Evolutionary conservation across 2,888 invertebrate species (phyloP), one percentile per base, ranked within the genome.

Genomic region (Willowsia nigromaculata): DNA sequence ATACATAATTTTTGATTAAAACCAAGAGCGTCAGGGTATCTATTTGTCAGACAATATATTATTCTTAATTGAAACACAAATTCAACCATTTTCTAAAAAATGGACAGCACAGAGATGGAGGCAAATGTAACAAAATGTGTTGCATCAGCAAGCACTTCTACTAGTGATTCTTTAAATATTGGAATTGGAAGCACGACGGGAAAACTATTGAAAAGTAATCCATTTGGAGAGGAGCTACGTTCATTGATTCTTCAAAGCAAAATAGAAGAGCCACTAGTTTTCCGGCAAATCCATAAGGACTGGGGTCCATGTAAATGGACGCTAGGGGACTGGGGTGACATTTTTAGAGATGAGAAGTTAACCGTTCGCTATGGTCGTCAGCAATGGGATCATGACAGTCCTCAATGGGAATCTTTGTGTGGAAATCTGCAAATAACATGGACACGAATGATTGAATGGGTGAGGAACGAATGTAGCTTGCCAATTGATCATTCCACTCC

Each of bases 361-460:
- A 95, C 53, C 96, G 96, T 94, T 94, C 96, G 91, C 93, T 93
- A 90, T 95, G 95, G 80, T 91, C 93, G 92, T 94, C 94, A 92
- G 90, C 50, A 81, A 15, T 91, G 91, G 91, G 84, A 91, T 53
- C 43, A 84, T 18, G 94, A 92, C 95, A 94, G 95, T 91, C 97
- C 97, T 0, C 96, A 96, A 93, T 98, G 97, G 97, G 98, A 98
- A 94, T 95, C 96, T 87, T 95, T 95, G 74, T 96, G 97, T 92
- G 93, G 93, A n/a, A 94, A 94, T 50, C 94, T 95, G 82, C 93
- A 94, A 43, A 95, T 96, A 93, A 96, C 95, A 1, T 95, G 97
- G 92, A 93, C 94, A 85, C 95, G 96, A 82, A 97, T 98, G 94
- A 91, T 96, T 0, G 92, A 93, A 5, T 94, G 94, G 94, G 91